A percentile compares a stretch with the other conserved stretches of the same genome.
These are phyloP conservation scores for Drosophila putrida DNA, from an alignment of 2,888 invertebrate species.

Conservation along the genomic window DNA sequence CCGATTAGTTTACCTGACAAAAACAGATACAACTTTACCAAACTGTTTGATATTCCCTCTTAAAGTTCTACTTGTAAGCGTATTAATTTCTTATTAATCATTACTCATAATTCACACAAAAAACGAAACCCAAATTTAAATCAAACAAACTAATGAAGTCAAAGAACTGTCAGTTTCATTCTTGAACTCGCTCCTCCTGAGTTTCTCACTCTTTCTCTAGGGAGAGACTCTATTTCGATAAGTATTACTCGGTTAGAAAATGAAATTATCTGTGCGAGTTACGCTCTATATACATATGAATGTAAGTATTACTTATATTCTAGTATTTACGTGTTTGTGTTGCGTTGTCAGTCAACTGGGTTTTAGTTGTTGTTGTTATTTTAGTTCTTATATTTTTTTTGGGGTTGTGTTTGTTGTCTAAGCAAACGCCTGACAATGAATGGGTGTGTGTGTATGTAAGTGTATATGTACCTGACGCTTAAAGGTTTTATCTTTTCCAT, in stretches of 20 bases:
- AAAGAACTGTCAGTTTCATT: slow-evolving; percentile 2
- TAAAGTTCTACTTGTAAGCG: no score
- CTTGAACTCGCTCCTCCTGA: background rate
- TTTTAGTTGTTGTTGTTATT: slow-evolving; percentile 31
- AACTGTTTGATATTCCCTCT: no score
- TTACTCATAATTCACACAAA: slow-evolving; percentile 6
- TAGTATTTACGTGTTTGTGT: slow-evolving; percentile 30
- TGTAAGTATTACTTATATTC: slow-evolving; percentile 24
- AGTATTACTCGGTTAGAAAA: slow-evolving; percentile 7
- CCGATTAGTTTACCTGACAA: no score
- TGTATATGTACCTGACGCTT: slow-evolving; percentile 64
- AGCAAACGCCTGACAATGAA: slow-evolving; percentile 66
- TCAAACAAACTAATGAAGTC: slow-evolving; percentile 14
- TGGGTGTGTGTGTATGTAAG: slow-evolving; percentile 36
- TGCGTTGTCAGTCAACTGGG: slow-evolving; percentile 56
- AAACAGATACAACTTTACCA: no score
- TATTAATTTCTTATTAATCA: slow-evolving; percentile 6
- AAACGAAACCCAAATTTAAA: slow-evolving; percentile 9
- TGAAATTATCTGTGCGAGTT: slow-evolving; percentile 52
- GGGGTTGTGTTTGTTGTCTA: slow-evolving; percentile 62
- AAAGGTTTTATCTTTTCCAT: slow-evolving; percentile 73
- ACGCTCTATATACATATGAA: slow-evolving; percentile 26
- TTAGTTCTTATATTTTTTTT: slow-evolving; percentile 13
- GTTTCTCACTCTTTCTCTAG: background rate
- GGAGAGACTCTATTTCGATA: background rate